Evolutionary conservation across 2,888 invertebrate genomes (phyloP).

Genomic region (Tridacna crocea): DNA sequence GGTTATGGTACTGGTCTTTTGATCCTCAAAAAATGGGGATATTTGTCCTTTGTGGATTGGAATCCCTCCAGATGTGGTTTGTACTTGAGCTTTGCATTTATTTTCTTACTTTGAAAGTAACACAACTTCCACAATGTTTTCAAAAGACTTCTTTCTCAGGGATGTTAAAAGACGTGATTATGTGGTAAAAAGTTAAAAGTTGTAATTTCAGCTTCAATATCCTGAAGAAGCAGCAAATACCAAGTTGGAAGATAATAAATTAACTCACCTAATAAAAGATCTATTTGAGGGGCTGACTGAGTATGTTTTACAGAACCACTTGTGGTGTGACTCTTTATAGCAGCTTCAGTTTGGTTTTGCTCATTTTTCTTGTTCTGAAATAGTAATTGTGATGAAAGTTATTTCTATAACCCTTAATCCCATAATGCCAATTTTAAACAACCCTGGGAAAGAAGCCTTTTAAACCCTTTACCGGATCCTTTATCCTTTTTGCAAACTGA

Average conservation of each 20-base stretch:
- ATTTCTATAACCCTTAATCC: background rate
- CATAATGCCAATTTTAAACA: background rate
- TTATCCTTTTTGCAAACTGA: too few species aligned
- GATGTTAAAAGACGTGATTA: background rate
- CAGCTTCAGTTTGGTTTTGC: background rate
- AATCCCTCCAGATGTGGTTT: too few species aligned
- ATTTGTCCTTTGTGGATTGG: too few species aligned
- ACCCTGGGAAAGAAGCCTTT: background rate
- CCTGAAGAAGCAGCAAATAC: too few species aligned
- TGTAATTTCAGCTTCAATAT: too few species aligned
- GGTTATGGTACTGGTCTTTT: too few species aligned
- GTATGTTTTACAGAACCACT: conserved; percentile 8
- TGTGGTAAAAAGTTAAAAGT: background rate
- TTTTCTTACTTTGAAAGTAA: too few species aligned
- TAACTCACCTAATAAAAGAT: conserved; percentile 44
- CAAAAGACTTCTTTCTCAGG: background rate
- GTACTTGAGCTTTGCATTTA: too few species aligned
- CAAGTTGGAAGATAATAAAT: background rate
- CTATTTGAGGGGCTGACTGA: conserved; percentile 57
- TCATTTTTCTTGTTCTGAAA: conserved; percentile 24
- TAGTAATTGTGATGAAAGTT: background rate
- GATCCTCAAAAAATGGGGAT: too few species aligned
- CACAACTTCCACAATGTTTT: too few species aligned
- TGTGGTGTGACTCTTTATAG: conserved; percentile 1
- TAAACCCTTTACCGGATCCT: too few species aligned